Evolutionary conservation across 2,888 invertebrate genomes (phyloP), one percentile per base, ranked within the genome.

Genomic region (Lasioglossum lativentre): DNA sequence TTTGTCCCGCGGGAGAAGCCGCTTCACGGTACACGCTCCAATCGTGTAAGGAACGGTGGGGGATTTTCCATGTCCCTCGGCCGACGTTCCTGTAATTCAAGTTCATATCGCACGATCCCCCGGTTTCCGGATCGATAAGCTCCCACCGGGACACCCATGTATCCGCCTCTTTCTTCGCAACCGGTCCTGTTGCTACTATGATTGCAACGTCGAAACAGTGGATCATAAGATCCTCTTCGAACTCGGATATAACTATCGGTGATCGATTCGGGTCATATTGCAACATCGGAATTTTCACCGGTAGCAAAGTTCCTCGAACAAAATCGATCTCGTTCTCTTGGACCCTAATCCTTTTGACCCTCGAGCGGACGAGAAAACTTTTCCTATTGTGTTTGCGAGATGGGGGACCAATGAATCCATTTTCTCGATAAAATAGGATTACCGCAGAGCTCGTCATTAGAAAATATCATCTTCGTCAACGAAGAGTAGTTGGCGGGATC

Each of bases 81-180:
- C 45, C 79, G 59, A 78, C 78, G 83, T 78, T 42, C 71, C 83
- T 81, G 82, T 90, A 90, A 90, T 89, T 89, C 87, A 82, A 89
- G 81, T 87, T 90, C 90, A 90, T 90, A 90, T 89, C 86, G 90
- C 74, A 86, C 77, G 90, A 88, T 89, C 85, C 82, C 88, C 80
- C 80, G 73, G n/a, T n/a, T 87, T 74, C 77, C 80, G 78, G 86
- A 87, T 90, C 90, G 87, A 90, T 89, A 86, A 79, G 66, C 78
- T 81, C 78, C 85, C 89, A 66, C 23, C 70, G 90, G 90, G 84
- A 81, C 52, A 76, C 42, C 66, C 30, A 30, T 30, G 6, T 81
- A 78, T 47, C 56, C 77, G n/a, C 70, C 30, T 56, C n/a, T 56
- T 70, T 40, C 74, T 42, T 75, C 76, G 59, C 38, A 72, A 68